Percentiles rank a stretch among this genome's conserved stretches.
Conservation (phyloP, 2,888 invertebrate species). For the Brenthis ino region DNA sequence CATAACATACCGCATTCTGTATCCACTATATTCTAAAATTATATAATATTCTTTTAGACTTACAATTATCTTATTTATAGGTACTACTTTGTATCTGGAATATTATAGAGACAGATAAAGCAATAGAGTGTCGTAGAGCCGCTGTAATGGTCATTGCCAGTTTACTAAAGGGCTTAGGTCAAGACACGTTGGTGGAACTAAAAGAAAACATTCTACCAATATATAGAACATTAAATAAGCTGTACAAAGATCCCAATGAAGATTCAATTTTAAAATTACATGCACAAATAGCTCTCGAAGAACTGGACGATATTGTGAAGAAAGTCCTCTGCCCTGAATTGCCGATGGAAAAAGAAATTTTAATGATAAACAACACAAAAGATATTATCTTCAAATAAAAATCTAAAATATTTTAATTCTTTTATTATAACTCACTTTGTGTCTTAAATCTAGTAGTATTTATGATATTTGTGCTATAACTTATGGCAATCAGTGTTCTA, state of each 20-base stretch:
- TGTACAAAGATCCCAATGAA: slow-evolving; percentile 84
- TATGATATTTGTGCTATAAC: slow-evolving; percentile 17
- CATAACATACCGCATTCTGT: too few relatives aligned
- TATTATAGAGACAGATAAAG: slow-evolving; percentile 86
- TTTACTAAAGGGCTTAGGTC: slow-evolving; percentile 88
- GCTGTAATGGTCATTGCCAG: slow-evolving; percentile 89
- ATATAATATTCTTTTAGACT: too few relatives aligned
- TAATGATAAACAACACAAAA: slow-evolving; percentile 52
- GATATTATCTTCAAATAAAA: slow-evolving; percentile 57
- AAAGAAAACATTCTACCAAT: slow-evolving; percentile 86
- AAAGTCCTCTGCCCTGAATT: slow-evolving; percentile 83
- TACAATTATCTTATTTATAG: slow-evolving; percentile 68
- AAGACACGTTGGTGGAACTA: slow-evolving; percentile 85
- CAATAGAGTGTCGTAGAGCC: slow-evolving; percentile 88
- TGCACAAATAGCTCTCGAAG: slow-evolving; percentile 89
- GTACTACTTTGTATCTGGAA: slow-evolving; percentile 86
- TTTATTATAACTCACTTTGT: slow-evolving; percentile 39
- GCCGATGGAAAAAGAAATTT: slow-evolving; percentile 82
- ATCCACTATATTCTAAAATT: too few relatives aligned
- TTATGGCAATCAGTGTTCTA: slow-evolving; percentile 35
- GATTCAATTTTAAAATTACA: slow-evolving; percentile 87
- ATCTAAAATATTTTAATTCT: slow-evolving; percentile 26
- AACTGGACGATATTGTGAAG: slow-evolving; percentile 86
- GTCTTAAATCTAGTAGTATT: slow-evolving; percentile 22
- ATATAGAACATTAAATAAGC: slow-evolving; percentile 86